Evolutionary conservation across 2,113 vertebrate species (phyloP).

Genomic region (Herpailurus yagouaroundi): DNA sequence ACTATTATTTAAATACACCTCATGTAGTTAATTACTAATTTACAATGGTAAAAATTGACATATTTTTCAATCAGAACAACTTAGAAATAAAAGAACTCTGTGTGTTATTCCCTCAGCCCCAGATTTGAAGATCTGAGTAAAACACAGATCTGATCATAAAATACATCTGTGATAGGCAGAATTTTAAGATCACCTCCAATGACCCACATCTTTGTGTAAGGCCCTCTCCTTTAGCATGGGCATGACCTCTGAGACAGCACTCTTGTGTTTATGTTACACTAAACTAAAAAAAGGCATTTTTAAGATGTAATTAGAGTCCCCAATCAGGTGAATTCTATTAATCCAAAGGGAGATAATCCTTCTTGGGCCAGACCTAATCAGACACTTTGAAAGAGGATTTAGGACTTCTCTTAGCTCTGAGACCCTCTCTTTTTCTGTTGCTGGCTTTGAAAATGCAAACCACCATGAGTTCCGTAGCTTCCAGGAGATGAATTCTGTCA

Average conservation of each 20-base stretch:
- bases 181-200: background rate
- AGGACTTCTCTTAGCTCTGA: background rate
- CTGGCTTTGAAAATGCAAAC: background rate
- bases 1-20: background rate
- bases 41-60: background rate
- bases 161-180: background rate
- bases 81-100: background rate
- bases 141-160: background rate
- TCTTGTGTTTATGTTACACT: background rate
- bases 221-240: background rate
- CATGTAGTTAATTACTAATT: background rate
- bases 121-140: background rate
- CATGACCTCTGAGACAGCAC: background rate
- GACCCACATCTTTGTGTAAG: accelerated
- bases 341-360: background rate
- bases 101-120: background rate
- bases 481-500: background rate
- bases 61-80: background rate
- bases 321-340: background rate
- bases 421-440: background rate
- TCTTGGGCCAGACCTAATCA: background rate
- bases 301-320: background rate
- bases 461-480: background rate
- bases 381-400: background rate
- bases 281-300: background rate